Evolutionary conservation across 1,140 invertebrate genomes (phyloP).

Genomic region (Prorops nasuta): DNA sequence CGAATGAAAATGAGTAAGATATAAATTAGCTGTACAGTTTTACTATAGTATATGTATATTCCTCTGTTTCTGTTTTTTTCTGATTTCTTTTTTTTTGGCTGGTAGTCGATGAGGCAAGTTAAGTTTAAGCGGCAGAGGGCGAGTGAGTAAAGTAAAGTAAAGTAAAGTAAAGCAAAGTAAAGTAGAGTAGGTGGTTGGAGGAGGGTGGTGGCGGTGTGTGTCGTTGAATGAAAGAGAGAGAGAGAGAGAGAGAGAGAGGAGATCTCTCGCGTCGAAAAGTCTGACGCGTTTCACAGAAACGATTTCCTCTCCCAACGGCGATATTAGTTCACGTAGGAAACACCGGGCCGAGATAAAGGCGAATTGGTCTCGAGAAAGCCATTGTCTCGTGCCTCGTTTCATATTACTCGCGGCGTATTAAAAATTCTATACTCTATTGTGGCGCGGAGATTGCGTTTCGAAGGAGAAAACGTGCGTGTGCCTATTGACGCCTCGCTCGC

Average conservation of each 20-base stretch:
- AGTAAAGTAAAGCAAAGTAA: slow-evolving; percentile 1
- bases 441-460: slow-evolving; percentile 29
- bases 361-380: slow-evolving; percentile 28
- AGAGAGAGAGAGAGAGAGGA: too few species aligned
- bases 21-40: too few species aligned
- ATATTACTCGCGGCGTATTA: slow-evolving; percentile 27
- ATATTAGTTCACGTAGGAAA: slow-evolving; percentile 30
- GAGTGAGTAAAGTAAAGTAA: background rate
- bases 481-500: background rate
- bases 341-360: slow-evolving; percentile 29
- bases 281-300: slow-evolving; percentile 19
- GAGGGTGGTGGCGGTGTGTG: background rate
- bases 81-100: too few species aligned
- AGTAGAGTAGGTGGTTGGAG: slow-evolving; percentile 5
- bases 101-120: too few species aligned
- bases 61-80: too few species aligned
- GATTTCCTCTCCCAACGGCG: slow-evolving; percentile 12
- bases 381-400: slow-evolving; percentile 35
- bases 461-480: slow-evolving; percentile 15
- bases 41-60: too few species aligned
- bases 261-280: too few species aligned
- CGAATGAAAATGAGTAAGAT: too few species aligned
- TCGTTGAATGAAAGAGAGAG: too few species aligned
- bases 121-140: too few species aligned
- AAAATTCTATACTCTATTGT: slow-evolving; percentile 34